A percentile compares a stretch with the other conserved stretches of the same genome.
Evolutionary conservation across 2,797 vertebrate genomes (phyloP).

Genomic region (Carcharodon carcharias): DNA sequence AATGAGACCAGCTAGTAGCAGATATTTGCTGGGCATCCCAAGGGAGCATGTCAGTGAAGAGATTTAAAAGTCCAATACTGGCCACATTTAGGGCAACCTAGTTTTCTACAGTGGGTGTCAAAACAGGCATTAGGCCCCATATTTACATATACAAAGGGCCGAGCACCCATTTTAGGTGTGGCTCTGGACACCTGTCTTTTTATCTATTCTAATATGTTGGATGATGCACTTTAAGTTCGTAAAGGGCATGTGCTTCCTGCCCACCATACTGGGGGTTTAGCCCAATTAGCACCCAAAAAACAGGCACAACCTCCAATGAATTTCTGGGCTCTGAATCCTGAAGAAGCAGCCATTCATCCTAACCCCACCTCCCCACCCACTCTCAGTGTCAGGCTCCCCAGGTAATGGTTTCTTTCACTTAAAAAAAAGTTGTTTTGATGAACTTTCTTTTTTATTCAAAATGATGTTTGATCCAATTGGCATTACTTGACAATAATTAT

Average conservation of each 20-base stretch:
- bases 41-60: background rate
- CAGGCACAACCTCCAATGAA: background rate
- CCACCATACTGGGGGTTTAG: background rate
- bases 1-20: background rate
- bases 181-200: background rate
- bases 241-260: background rate
- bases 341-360: background rate
- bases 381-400: background rate
- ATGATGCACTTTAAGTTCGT: background rate
- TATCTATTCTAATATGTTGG: background rate
- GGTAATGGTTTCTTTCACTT: background rate
- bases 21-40: background rate
- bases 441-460: background rate
- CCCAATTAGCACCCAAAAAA: background rate
- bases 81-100: background rate
- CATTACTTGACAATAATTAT: background rate
- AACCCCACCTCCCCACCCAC: background rate
- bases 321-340: background rate
- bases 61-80: background rate
- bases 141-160: background rate
- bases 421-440: background rate
- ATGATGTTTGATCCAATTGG: background rate
- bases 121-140: background rate
- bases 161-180: background rate
- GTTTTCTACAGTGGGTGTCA: background rate